A percentile compares a stretch with the other conserved stretches of the same genome.
Conservation (phyloP, 2,797 vertebrate species). For the Labroides dimidiatus region DNA sequence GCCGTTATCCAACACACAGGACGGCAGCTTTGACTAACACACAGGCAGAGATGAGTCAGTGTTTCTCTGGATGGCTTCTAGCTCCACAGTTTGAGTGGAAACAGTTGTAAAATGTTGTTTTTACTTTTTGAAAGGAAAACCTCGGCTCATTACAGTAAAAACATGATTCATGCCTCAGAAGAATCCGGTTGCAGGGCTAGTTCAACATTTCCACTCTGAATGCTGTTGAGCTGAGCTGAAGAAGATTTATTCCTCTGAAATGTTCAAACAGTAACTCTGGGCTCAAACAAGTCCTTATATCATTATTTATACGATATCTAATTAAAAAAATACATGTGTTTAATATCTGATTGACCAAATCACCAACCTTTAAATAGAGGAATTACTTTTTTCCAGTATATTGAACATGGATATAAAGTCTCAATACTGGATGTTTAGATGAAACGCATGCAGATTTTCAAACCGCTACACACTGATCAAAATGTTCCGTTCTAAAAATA, state of each 20-base stretch:
- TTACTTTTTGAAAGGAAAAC: conserved; percentile 1
- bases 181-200: not conserved
- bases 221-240: not conserved
- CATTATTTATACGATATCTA: not conserved
- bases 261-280: not conserved
- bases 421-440: no score
- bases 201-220: conserved; percentile 28
- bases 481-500: no score
- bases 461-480: no score
- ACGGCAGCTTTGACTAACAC: conserved; percentile 32
- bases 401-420: no score
- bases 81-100: conserved; percentile 9
- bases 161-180: not conserved
- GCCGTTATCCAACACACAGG: conserved; percentile 26
- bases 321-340: no score
- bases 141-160: not conserved
- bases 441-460: no score
- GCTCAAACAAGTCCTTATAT: not conserved
- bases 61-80: conserved; percentile 30
- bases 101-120: conserved; percentile 6
- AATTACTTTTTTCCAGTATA: no score
- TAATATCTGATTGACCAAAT: no score
- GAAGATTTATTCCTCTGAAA: not conserved
- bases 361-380: no score
- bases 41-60: conserved; percentile 31